A percentile compares a stretch with the other conserved stretches of the same genome.
These are phyloP conservation scores for Synaphobranchus kaupii DNA, from an alignment of 2,797 vertebrate species.

Conservation along the genomic window DNA sequence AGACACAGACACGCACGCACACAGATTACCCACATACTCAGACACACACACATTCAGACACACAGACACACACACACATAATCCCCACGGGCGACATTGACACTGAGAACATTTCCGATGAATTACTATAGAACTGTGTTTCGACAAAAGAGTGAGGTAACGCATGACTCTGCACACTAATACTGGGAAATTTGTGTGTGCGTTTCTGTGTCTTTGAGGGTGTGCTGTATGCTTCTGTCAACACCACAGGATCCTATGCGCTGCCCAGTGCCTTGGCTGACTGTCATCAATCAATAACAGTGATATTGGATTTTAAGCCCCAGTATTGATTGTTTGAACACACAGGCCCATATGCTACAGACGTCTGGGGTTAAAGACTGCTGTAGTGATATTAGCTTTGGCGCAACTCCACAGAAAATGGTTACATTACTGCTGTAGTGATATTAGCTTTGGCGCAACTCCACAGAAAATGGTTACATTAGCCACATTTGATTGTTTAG, in stretches of 20 bases:
- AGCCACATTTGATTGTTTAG: conserved; percentile 7
- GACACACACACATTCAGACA: too few species aligned
- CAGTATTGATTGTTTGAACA: conserved; percentile 24
- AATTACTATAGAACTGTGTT: background rate
- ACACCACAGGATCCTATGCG: conserved; percentile 14
- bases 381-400: background rate
- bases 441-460: background rate
- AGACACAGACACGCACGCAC: background rate
- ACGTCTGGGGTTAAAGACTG: background rate
- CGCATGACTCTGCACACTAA: background rate
- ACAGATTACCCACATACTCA: too few species aligned
- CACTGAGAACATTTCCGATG: background rate
- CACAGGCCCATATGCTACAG: background rate
- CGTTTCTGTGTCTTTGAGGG: background rate
- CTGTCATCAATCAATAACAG: conserved; percentile 53
- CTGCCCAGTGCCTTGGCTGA: conserved; percentile 41
- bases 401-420: too few species aligned
- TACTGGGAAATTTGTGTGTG: background rate
- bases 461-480: background rate
- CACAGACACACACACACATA: background rate
- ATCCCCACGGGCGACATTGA: background rate
- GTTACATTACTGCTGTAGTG: background rate
- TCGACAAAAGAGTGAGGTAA: background rate
- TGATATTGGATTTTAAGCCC: background rate
- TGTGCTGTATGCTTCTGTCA: background rate